Evolutionary conservation across 1,140 invertebrate genomes (phyloP).

Genomic region (Nasonia longicornis): DNA sequence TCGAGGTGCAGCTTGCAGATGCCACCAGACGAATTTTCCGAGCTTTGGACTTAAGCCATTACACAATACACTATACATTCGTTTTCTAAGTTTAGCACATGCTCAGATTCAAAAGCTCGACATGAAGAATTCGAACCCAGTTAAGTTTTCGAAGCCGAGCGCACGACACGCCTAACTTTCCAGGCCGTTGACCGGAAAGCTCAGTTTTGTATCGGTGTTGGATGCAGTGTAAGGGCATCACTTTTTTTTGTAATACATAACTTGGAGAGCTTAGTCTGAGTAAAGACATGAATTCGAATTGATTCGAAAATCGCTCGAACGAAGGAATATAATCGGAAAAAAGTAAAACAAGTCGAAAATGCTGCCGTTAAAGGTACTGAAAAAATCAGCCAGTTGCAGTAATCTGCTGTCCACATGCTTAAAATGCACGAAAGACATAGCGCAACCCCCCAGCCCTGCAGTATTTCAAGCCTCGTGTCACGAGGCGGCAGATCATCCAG

Average conservation of each 20-base stretch:
- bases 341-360: background rate
- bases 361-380: constrained; percentile 17
- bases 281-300: too few relatives aligned
- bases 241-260: too few relatives aligned
- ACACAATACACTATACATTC: background rate
- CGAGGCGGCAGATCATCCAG: background rate
- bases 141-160: background rate
- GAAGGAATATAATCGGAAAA: background rate
- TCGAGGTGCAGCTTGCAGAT: background rate
- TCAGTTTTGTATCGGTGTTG: background rate
- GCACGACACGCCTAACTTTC: background rate
- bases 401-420: background rate
- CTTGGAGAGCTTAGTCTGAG: too few relatives aligned
- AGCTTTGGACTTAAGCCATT: background rate
- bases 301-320: too few relatives aligned
- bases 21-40: background rate
- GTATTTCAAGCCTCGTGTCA: background rate
- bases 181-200: background rate
- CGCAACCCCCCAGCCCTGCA: background rate
- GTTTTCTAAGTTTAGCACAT: constrained; percentile 1
- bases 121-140: background rate
- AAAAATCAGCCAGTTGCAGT: background rate
- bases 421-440: background rate
- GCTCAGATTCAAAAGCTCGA: background rate
- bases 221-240: too few relatives aligned